phyloP scores from a whole-genome alignment of 2,888 invertebrate species.

The Digitonthophagus gazella region DNA sequence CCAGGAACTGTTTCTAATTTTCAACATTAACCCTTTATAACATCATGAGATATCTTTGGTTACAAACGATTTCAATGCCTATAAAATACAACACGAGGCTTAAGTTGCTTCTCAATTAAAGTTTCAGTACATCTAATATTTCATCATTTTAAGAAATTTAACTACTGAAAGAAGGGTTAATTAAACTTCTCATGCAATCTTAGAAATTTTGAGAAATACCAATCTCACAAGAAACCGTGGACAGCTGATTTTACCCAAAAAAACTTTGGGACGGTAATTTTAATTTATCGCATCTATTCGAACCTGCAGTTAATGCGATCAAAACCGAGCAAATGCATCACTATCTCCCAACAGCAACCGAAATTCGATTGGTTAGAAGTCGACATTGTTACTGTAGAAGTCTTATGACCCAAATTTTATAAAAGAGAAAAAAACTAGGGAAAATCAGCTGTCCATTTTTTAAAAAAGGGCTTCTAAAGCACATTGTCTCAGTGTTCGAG shows the following conservation, averaged over 20 bases:
- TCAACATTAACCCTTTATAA: too few relatives aligned
- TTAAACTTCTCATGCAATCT: too few relatives aligned
- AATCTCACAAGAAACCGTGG: conserved; percentile 25
- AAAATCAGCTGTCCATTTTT: conserved; percentile 23
- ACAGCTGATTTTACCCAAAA: conserved; percentile 25
- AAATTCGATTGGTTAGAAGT: not conserved
- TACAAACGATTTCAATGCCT: too few relatives aligned
- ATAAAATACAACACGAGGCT: too few relatives aligned
- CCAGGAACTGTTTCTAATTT: too few relatives aligned
- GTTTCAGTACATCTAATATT: too few relatives aligned
- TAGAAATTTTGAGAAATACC: too few relatives aligned
- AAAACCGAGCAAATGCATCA: conserved; percentile 1
- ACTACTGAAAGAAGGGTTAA: too few relatives aligned
- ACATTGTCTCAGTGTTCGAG: conserved; percentile 17
- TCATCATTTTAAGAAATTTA: too few relatives aligned
- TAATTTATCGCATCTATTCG: not conserved
- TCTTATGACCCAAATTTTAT: too few relatives aligned
- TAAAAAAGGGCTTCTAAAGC: conserved; percentile 11
- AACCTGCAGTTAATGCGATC: not conserved
- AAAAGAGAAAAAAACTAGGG: conserved; percentile 9
- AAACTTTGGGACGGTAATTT: not conserved
- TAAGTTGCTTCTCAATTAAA: too few relatives aligned
- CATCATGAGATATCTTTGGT: too few relatives aligned
- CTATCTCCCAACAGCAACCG: not conserved
- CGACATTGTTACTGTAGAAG: conserved; percentile 5